Evolutionary conservation across 2,888 invertebrate genomes (phyloP), one percentile per base, ranked within the genome.

Genomic region (Drosophila greeni): DNA sequence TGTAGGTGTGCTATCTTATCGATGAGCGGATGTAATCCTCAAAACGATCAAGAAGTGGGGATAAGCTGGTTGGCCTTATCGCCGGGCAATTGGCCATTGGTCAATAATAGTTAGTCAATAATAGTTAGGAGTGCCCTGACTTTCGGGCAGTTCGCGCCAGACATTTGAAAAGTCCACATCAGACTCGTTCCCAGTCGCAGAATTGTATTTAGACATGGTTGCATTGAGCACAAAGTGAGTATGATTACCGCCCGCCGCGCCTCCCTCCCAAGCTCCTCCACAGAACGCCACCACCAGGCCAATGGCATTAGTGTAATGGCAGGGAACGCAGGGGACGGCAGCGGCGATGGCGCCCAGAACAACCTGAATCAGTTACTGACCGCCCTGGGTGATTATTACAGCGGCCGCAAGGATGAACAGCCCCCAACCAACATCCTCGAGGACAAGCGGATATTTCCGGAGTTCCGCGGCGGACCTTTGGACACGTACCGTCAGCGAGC

Each of bases 401-500:
- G 52, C 5, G 49, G 49, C 2, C 5, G 45, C 1, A 61, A 57
- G 42, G 66, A 39, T 16, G 65, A 53, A 3, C 16, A 69, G 37
- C 16, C 39, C 20, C 51, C 49, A 1, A 53, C 39, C 4, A 79
- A 74, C 29, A 85, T 88, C 39, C 70, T 84, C 6, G 77, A 86
- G 24, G 86, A 89, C 62, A 86, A 88, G 66, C 76, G 87, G 6
- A 89, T 90, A 54, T 90, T 92, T 67, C 90, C 91, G 6, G 91
- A 92, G 76, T 91, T 93, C 66, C 92, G 92, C 16, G 87, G 88
- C 26, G 94, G 94, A 6, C 92, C 92, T 16, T 86, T 94, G 64
- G 92, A 93, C 76, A 84, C 76, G 6, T 94, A 93, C 80, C 90
- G 94, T 52, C 91, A 91, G 72, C 90, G 90, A 71, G 92, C 93